These are phyloP conservation scores for Antedon bifida DNA, from an alignment of 35 echinoderm and acorn worm genomes.

Conservation along the genomic window DNA sequence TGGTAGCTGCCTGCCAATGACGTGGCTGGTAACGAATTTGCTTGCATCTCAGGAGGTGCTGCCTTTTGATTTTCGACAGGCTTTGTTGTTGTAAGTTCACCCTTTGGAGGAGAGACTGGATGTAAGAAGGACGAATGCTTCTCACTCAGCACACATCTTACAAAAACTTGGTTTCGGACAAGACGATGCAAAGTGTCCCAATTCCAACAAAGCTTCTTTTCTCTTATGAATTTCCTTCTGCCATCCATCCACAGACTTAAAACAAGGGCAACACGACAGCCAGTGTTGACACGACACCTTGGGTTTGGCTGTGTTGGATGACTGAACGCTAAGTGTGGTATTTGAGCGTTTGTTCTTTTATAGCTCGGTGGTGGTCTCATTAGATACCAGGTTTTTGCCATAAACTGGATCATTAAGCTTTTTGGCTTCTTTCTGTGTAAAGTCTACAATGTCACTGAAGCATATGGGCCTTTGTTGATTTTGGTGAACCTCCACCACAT, in stretches of 20 bases:
- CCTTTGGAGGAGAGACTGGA: neutral
- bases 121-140: constrained; percentile 39
- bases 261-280: neutral
- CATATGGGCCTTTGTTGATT: constrained; percentile 2
- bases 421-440: too few species aligned
- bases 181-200: constrained; percentile 24
- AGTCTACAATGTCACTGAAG: too few species aligned
- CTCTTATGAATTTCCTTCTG: constrained; percentile 1
- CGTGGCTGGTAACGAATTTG: too few species aligned
- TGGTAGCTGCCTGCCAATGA: neutral
- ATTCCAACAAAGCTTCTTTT: constrained; percentile 23
- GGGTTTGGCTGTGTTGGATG: neutral
- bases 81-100: neutral
- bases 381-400: constrained; percentile 6
- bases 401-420: too few species aligned
- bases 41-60: neutral
- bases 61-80: neutral
- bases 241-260: neutral
- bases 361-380: neutral
- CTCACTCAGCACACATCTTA: constrained; percentile 9
- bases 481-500: constrained; percentile 10
- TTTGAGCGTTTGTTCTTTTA: neutral
- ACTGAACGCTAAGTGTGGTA: neutral
- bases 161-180: constrained; percentile 23
- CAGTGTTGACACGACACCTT: neutral